Base-by-base conservation (phyloP, 1,140 invertebrate genomes). In the Euwallacea fornicatus region DNA sequence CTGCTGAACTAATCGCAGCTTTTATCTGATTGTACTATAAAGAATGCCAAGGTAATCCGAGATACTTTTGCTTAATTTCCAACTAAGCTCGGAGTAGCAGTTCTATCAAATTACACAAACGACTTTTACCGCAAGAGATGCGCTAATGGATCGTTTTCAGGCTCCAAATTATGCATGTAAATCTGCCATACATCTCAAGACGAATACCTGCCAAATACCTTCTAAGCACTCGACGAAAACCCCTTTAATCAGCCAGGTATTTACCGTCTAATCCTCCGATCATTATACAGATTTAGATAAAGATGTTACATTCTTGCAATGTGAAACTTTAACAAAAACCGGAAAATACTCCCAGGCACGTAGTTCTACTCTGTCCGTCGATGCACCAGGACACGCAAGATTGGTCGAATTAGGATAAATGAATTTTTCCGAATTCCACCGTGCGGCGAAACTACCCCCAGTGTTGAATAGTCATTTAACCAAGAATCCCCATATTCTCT, bases 1-100 rank as follows among this genome's bases (percentile, higher is more conserved):
- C 61, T 11, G 9, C 11, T 7, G n/a, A 47, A 63, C 61, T 47
- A 42, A 63, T 63, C 61, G 61, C 7, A 15, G 41, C 16, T 21
- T 16, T 65, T 65, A 65, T 65, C 63, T 65, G 41, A 65, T 54
- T 65, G 50, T 10, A 16, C 54, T 15, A 54, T 65, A 63, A 50
- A 50, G 46, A 63, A 63, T 63, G 41, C 59, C 9, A n/a, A 42
- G 11, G 42, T 43, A 42, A 63, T 13, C 11, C 7, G 42, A 63
- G 42, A 63, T 50, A 47, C 61, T 10, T 16, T 63, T 46, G 15
- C 41, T n/a, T n/a, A 63, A 50, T n/a, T 46, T 60, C 4, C 15
- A 56, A 56, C 54, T 33, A 33, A 33, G 21, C 21, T 33, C 21
- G 4, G 21, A 33, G 21, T 33, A 33, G 21, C 1, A 33, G 21